phyloP scores from a whole-genome alignment of 2,113 vertebrate species.

The Bettongia penicillata region DNA sequence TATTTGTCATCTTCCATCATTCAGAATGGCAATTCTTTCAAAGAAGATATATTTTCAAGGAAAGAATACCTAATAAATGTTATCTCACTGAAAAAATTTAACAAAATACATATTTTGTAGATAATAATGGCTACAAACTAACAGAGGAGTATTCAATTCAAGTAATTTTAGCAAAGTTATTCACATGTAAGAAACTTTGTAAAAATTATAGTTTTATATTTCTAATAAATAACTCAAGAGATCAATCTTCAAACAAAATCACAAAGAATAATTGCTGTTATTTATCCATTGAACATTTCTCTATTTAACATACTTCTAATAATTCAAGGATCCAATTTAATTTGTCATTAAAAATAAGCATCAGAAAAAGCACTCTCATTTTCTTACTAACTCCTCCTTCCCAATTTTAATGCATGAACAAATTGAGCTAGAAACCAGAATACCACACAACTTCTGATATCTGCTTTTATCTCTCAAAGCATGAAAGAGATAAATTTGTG shows the following conservation, averaged over 20 bases:
- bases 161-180: background rate
- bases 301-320: background rate
- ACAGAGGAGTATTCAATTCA: background rate
- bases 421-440: background rate
- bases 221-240: background rate
- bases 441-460: background rate
- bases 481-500: background rate
- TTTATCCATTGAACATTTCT: background rate
- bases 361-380: background rate
- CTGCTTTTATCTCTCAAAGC: background rate
- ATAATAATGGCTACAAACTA: background rate
- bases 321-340: background rate
- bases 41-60: conserved; percentile 22
- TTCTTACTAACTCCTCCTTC: background rate
- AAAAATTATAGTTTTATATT: background rate
- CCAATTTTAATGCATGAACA: background rate
- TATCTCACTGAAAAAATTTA: background rate
- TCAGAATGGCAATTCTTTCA: conserved; percentile 24
- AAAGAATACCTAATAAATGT: background rate
- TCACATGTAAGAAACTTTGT: background rate
- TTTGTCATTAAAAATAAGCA: background rate
- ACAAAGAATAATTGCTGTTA: background rate
- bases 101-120: background rate
- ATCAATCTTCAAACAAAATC: background rate
- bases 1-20: conserved; percentile 20